A percentile compares a stretch with the other conserved stretches of the same genome.
Evolutionary conservation across 2,113 vertebrate species (phyloP).

Genomic region (Solenodon paradoxus): DNA sequence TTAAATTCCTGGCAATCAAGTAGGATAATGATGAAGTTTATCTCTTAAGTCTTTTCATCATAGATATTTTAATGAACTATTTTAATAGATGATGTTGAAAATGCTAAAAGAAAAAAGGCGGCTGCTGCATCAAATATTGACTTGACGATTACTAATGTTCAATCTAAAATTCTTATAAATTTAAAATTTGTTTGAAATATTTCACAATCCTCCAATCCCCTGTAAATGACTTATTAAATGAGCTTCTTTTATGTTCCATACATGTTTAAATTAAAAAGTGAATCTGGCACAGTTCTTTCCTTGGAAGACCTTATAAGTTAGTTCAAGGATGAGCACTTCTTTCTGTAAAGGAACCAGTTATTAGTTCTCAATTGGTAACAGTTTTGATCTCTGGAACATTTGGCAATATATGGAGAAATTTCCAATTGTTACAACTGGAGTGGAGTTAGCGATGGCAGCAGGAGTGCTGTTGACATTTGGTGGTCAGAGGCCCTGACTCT

Average conservation of each 20-base stretch:
- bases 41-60: conserved; percentile 32
- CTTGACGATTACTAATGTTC: background rate
- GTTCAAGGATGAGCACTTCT: background rate
- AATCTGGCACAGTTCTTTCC: background rate
- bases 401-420: background rate
- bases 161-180: background rate
- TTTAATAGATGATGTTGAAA: conserved; percentile 11
- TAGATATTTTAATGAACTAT: background rate
- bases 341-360: background rate
- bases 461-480: background rate
- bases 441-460: no score
- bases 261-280: background rate
- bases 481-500: background rate
- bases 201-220: background rate
- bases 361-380: background rate
- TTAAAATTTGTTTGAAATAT: conserved; percentile 33
- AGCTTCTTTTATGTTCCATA: background rate
- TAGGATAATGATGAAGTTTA: background rate
- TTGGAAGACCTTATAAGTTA: background rate
- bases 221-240: background rate
- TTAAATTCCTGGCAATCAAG: conserved; percentile 16
- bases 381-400: background rate
- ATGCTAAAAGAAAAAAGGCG: background rate
- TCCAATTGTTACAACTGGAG: background rate
- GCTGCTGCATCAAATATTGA: background rate